phyloP scores from a whole-genome alignment of 2,113 vertebrate genomes.

The Oreochromis niloticus region DNA sequence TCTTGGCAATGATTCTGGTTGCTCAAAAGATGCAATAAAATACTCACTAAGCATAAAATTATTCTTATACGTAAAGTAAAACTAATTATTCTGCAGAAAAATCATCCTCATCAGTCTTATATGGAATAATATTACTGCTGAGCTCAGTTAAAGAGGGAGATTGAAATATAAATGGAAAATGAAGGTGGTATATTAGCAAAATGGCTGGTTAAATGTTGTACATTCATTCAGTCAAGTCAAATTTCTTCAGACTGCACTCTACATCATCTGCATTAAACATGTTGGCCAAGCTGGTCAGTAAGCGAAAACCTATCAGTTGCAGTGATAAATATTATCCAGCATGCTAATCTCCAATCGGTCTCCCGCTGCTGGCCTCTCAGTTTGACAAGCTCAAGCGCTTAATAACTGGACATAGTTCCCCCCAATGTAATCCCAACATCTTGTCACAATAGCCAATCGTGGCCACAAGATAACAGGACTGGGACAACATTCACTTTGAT shows the following conservation, averaged over 20 bases:
- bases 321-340: not conserved
- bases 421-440: no score
- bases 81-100: not conserved
- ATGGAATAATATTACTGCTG: not conserved
- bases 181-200: not conserved
- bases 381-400: accelerated
- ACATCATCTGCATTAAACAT: not conserved
- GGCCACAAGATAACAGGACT: not conserved
- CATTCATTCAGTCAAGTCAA: not conserved
- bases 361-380: not conserved
- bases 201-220: not conserved
- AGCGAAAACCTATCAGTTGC: not conserved
- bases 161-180: not conserved
- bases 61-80: not conserved
- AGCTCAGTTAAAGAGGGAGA: not conserved
- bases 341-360: not conserved
- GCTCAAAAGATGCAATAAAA: not conserved
- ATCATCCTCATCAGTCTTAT: not conserved
- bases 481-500: not conserved
- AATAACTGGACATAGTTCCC: not conserved
- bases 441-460: not conserved
- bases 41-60: not conserved
- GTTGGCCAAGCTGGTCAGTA: not conserved
- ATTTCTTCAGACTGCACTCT: not conserved
- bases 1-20: not conserved